phyloP scores from a whole-genome alignment of 2,113 vertebrate genomes.

The Gadus macrocephalus region DNA sequence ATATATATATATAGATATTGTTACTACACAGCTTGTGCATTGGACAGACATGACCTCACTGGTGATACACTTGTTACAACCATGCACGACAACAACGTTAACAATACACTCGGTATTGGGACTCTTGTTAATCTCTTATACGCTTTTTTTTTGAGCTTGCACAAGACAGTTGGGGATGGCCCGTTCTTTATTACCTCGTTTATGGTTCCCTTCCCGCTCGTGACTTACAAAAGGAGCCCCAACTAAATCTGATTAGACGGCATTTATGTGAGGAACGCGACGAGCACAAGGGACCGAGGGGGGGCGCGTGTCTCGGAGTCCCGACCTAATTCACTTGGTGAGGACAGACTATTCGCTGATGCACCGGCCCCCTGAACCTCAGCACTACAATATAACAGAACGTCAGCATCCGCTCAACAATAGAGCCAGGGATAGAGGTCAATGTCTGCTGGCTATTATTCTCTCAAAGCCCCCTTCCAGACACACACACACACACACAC shows the following conservation, averaged over 20 bases:
- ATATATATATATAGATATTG: neutral
- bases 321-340: slow-evolving; percentile 67
- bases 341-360: slow-evolving; percentile 69
- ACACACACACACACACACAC: slow-evolving; percentile 55
- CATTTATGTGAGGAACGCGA: slow-evolving; percentile 49
- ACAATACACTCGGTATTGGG: slow-evolving; percentile 35
- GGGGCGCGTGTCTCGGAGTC: slow-evolving; percentile 62
- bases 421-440: slow-evolving; percentile 60
- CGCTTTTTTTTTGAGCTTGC: slow-evolving; percentile 30
- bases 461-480: slow-evolving; percentile 49
- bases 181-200: slow-evolving; percentile 50
- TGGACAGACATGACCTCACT: slow-evolving; percentile 43
- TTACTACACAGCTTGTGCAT: neutral
- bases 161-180: slow-evolving; percentile 36
- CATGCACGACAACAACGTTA: slow-evolving; percentile 31
- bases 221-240: slow-evolving; percentile 54
- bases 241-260: slow-evolving; percentile 63
- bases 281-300: slow-evolving; percentile 53
- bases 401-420: slow-evolving; percentile 64
- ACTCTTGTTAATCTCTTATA: slow-evolving; percentile 54
- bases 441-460: slow-evolving; percentile 60
- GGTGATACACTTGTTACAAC: slow-evolving; percentile 33
- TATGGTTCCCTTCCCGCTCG: slow-evolving; percentile 49
- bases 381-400: slow-evolving; percentile 62
- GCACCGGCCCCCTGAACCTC: slow-evolving; percentile 51